Evolutionary conservation across 2,797 vertebrate species (phyloP).

Genomic region (Enteromius trimaculatus): DNA sequence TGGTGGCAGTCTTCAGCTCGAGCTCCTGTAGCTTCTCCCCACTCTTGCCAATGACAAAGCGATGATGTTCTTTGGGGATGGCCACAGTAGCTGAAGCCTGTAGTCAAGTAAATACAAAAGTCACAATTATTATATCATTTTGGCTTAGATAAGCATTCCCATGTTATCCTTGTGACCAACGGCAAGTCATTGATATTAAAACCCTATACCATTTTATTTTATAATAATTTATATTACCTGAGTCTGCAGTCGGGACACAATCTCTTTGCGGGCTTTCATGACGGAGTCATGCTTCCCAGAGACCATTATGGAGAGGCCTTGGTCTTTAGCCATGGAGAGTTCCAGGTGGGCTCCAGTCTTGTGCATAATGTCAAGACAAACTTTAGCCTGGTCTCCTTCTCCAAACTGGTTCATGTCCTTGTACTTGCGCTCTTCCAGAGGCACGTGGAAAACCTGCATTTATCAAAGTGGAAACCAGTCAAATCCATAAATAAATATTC

Average conservation of each 20-base stretch:
- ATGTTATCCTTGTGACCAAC: not conserved
- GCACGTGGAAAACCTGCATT: constrained; percentile 95
- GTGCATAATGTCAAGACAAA: constrained; percentile 99
- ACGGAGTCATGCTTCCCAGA: constrained; percentile 97
- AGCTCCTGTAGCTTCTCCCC: constrained; percentile 99
- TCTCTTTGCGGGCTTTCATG: constrained; percentile 99
- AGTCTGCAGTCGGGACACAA: constrained; percentile 97
- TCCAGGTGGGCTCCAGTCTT: constrained; percentile 98
- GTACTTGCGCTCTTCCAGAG: constrained; percentile 97
- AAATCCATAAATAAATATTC: not conserved
- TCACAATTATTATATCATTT: not conserved
- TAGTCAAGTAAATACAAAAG: not conserved
- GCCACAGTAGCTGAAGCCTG: constrained; percentile 95
- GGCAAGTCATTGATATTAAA: not conserved
- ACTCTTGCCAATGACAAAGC: constrained; percentile 98
- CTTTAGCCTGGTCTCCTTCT: constrained; percentile 98
- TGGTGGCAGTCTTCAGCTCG: constrained; percentile 98
- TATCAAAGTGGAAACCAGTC: not conserved
- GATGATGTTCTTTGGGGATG: constrained; percentile 98
- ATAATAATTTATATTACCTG: constrained; percentile 78
- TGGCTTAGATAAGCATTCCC: not conserved
- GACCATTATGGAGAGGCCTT: constrained; percentile 99
- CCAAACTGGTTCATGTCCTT: constrained; percentile 99
- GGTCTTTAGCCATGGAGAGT: constrained; percentile 98
- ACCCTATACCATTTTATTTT: not conserved